phyloP scores from a whole-genome alignment of 2,888 invertebrate species.

The Ormyrus thymus region DNA sequence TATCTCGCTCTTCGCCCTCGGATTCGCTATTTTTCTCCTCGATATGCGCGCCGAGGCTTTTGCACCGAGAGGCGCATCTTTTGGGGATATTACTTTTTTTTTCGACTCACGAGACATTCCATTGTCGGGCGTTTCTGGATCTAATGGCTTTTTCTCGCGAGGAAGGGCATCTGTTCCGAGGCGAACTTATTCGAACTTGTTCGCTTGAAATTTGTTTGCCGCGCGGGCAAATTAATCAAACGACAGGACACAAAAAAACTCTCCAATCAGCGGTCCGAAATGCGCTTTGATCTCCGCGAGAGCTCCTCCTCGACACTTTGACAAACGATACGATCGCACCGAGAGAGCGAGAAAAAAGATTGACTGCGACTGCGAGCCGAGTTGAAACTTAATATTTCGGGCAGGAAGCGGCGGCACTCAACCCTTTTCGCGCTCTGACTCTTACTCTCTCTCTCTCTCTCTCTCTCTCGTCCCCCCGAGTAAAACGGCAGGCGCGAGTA shows the following conservation, averaged over 20 bases:
- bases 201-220: no score
- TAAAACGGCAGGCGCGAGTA: constrained; percentile 53
- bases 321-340: constrained; percentile 40
- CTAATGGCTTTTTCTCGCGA: no score
- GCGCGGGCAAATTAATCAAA: no score
- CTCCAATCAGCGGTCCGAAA: no score
- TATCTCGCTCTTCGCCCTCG: constrained; percentile 35
- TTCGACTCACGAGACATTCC: no score
- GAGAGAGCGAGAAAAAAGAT: background rate
- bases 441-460: background rate
- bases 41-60: constrained; percentile 16
- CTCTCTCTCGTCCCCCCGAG: background rate
- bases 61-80: constrained; percentile 27
- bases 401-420: constrained; percentile 47
- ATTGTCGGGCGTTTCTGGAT: no score
- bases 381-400: constrained; percentile 55
- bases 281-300: constrained; percentile 8
- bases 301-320: constrained; percentile 16
- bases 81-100: constrained; percentile 42
- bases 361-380: background rate
- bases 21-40: constrained; percentile 39
- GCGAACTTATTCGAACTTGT: no score
- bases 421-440: constrained; percentile 53
- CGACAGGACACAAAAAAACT: no score
- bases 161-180: no score